Conservation (phyloP, 2,888 invertebrate genomes). For the Platerodrilus igneus region DNA sequence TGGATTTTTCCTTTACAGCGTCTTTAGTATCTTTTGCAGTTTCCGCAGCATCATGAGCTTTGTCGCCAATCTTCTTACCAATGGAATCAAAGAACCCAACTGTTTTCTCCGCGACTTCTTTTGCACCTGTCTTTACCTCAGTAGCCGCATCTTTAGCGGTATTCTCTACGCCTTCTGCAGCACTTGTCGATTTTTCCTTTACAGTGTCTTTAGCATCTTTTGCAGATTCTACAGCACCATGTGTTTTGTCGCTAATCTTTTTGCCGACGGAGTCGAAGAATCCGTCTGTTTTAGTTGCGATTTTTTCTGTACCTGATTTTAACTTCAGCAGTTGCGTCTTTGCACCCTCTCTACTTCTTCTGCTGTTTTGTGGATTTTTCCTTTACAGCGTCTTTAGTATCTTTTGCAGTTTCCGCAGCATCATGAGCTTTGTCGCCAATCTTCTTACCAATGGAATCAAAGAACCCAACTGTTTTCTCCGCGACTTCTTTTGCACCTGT, state of each 20-base stretch:
- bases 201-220: conserved; percentile 27
- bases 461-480: too few relatives aligned
- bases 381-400: conserved; percentile 30
- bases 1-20: conserved; percentile 1
- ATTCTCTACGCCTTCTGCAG: background rate
- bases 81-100: background rate
- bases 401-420: conserved; percentile 16
- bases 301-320: conserved; percentile 21
- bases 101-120: conserved; percentile 10
- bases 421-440: too few relatives aligned
- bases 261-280: conserved; percentile 24
- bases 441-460: too few relatives aligned
- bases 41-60: conserved; percentile 16
- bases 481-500: too few relatives aligned
- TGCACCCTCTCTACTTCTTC: too few relatives aligned
- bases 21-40: conserved; percentile 14
- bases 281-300: conserved; percentile 15
- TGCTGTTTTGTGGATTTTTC: conserved; percentile 27
- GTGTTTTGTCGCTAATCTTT: conserved; percentile 13
- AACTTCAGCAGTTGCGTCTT: too few relatives aligned
- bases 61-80: conserved; percentile 2
- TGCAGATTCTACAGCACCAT: conserved; percentile 13
- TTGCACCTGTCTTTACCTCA: conserved; percentile 2
- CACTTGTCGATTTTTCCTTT: conserved; percentile 28
- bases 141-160: conserved; percentile 4